Conservation (phyloP, 1,140 invertebrate genomes). For the Drosophila pseudoananassae region DNA sequence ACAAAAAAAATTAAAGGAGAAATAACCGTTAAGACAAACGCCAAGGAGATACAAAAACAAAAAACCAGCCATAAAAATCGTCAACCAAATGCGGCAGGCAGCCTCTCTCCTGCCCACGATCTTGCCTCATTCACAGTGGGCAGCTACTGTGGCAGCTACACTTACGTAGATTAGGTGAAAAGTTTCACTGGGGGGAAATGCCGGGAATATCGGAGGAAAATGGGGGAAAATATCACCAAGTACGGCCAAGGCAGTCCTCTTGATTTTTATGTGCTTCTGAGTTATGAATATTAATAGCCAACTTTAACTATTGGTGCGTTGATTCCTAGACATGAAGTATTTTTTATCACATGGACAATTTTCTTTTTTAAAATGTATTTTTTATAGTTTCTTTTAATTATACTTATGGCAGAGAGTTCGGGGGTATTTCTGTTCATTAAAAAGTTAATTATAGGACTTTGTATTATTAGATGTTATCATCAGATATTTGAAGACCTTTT, state of each 20-base stretch:
- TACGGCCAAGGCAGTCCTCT: conserved; percentile 10
- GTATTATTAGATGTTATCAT: too few species aligned
- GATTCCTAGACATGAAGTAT: conserved; percentile 1
- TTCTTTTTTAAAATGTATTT: not conserved
- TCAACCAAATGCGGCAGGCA: conserved; percentile 59
- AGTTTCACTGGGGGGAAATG: conserved; percentile 22
- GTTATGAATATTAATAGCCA: conserved; percentile 29
- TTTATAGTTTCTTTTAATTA: not conserved
- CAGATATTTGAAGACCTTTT: too few species aligned
- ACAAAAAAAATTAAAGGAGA: conserved; percentile 18
- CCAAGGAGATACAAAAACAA: conserved; percentile 25
- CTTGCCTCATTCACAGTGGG: conserved; percentile 47
- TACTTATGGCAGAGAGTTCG: not conserved
- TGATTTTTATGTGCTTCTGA: conserved; percentile 19
- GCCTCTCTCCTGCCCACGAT: conserved; percentile 47
- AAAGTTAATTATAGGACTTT: too few species aligned
- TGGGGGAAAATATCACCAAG: conserved; percentile 12
- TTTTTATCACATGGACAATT: not conserved
- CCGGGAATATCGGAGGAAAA: not conserved
- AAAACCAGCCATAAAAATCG: conserved; percentile 71
- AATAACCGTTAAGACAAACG: conserved; percentile 40
- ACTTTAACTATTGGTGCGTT: not conserved
- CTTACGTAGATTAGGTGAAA: conserved; percentile 31
- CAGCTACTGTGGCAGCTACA: conserved; percentile 33
- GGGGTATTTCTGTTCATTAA: too few species aligned